Evolutionary conservation across 1,140 invertebrate species (phyloP).

Genomic region (Drosophila setifemur): DNA sequence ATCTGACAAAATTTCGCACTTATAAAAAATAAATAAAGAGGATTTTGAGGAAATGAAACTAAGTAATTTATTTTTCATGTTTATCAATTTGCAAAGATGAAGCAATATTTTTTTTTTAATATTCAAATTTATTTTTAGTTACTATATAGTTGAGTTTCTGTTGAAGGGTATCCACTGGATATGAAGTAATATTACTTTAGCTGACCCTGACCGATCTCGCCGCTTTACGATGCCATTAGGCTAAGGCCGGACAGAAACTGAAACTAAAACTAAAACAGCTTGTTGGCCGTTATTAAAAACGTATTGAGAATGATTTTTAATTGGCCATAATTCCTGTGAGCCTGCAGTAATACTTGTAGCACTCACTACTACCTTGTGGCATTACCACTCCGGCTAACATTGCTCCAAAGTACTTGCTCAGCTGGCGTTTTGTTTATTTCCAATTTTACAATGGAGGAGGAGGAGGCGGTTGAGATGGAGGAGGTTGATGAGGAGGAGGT

Average conservation of each 20-base stretch:
- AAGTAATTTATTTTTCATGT: neutral
- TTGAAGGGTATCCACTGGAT: neutral
- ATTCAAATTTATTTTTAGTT: too few species aligned
- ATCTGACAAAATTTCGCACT: too few species aligned
- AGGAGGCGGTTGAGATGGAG: too few species aligned
- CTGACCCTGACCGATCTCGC: slow-evolving; percentile 16
- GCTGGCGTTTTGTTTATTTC: slow-evolving; percentile 27
- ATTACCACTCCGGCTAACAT: slow-evolving; percentile 8
- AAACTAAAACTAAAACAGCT: too few species aligned
- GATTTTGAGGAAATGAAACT: neutral
- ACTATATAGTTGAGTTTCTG: too few species aligned
- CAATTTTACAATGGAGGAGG: too few species aligned
- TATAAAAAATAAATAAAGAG: too few species aligned
- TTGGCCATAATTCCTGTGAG: slow-evolving; percentile 52
- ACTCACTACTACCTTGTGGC: neutral
- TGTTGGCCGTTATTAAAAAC: slow-evolving; percentile 46
- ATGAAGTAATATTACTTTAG: slow-evolving; percentile 5
- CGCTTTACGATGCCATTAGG: slow-evolving; percentile 30
- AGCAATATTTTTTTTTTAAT: neutral
- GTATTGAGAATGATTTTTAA: slow-evolving; percentile 57
- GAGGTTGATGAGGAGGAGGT: too few species aligned
- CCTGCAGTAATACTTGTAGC: too few species aligned
- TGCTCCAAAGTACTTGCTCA: slow-evolving; percentile 20
- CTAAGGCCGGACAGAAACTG: slow-evolving; percentile 6
- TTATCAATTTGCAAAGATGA: neutral